Base-by-base conservation (phyloP, 2,888 invertebrate species). In the Acanthacorydalis orientalis region DNA sequence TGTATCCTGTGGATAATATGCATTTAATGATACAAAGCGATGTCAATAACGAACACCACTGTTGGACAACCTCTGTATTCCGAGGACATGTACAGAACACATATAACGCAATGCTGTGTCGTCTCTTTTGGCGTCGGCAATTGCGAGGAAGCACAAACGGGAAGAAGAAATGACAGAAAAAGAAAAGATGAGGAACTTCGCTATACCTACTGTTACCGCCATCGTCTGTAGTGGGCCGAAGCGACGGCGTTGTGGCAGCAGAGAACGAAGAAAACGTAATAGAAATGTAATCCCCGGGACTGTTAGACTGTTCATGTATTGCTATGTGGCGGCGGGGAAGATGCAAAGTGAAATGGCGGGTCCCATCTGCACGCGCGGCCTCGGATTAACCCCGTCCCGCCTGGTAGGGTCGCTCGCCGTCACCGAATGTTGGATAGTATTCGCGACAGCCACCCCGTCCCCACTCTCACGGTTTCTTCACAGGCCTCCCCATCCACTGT, bases 381-480 rank as follows among this genome's bases (percentile, higher is more conserved):
- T 39, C 15, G 47, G 47, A 47, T 47, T 47, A 47, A 47, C 47
- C 43, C 47, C 43, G 40, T 31, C 42, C 37, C 35, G 14, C 16
- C 6, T 6, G 23, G 23, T 23, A 23, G 23, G 23, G 23, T 23
- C 23, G 23, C 23, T 23, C 23, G 23, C 23, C 23, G 23, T 23
- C 23, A 23, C 23, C 55, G 59, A 63, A 62, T 62, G 62, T 60
- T 55, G 54, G 54, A 58, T 62, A 63, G 62, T 63, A 61, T 59
- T 43, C 47, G 43, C 47, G 43, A 31, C 42, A 41, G 45, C 16
- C 23, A 10, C 32, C 32, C 40, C 4, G 11, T 16, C 15, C 16
- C 32, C 12, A 31, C 23, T 23, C 23, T 23, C 6, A 23, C 6
- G 3, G 23, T 23, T 23, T 23, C 23, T 23, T 23, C 23, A 23